Conservation (phyloP, 2,888 invertebrate species). For the Cosmorhoe ocellata region DNA sequence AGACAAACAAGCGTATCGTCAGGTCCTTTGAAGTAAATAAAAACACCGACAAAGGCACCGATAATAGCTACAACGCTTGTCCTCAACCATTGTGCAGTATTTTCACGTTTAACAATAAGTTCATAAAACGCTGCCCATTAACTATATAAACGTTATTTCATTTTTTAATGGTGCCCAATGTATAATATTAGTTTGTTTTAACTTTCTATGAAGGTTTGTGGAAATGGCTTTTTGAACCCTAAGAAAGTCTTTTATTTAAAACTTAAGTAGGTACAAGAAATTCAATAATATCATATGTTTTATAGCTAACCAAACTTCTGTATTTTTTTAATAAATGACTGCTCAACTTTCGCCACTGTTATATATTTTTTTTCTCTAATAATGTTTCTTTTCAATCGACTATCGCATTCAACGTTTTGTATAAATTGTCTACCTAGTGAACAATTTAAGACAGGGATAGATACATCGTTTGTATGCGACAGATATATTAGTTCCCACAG, state of each 20-base stretch:
- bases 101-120: conserved; percentile 17
- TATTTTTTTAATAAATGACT: neutral
- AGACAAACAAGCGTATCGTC: conserved; percentile 61
- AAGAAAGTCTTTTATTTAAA: too few relatives aligned
- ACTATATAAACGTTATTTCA: too few relatives aligned
- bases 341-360: conserved; percentile 7
- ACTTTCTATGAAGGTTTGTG: too few relatives aligned
- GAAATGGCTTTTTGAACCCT: too few relatives aligned
- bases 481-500: conserved; percentile 75
- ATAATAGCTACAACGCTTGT: conserved; percentile 37
- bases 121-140: neutral
- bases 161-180: too few relatives aligned
- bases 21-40: conserved; percentile 68
- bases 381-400: conserved; percentile 41
- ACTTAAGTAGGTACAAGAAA: too few relatives aligned
- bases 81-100: conserved; percentile 45
- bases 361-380: conserved; percentile 9
- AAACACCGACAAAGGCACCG: conserved; percentile 71
- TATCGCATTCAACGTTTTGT: conserved; percentile 48
- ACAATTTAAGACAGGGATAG: conserved; percentile 65
- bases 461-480: conserved; percentile 56
- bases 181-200: too few relatives aligned
- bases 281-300: too few relatives aligned
- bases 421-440: conserved; percentile 55
- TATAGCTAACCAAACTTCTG: too few relatives aligned